Evolutionary conservation across 1,140 invertebrate species (phyloP).

Genomic region (Meloidogyne exigua): DNA sequence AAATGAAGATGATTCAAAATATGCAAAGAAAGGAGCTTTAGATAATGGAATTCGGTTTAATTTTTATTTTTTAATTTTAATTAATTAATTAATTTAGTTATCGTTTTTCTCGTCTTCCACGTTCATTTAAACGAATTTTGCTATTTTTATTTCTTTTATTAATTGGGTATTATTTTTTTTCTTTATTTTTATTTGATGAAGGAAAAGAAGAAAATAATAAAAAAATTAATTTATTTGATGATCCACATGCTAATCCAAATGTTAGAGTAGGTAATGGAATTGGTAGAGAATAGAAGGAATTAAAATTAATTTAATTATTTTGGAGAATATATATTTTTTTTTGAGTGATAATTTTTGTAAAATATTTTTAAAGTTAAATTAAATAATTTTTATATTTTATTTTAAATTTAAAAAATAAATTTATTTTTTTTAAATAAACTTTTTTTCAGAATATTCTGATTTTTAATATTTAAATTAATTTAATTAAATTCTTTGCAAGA

Average conservation of each 20-base stretch:
- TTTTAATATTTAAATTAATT: too few relatives aligned
- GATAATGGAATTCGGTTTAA: slow-evolving; percentile 10
- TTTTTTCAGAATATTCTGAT: too few relatives aligned
- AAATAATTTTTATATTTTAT: too few relatives aligned
- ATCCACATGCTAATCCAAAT: slow-evolving; percentile 62
- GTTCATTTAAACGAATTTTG: slow-evolving; percentile 38
- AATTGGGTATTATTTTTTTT: slow-evolving; percentile 40
- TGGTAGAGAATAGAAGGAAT: too few relatives aligned
- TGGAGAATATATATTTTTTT: too few relatives aligned
- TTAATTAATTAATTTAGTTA: slow-evolving; percentile 16
- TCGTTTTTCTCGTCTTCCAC: slow-evolving; percentile 41
- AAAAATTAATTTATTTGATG: slow-evolving; percentile 48
- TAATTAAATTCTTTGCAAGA: too few relatives aligned
- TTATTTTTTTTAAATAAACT: too few relatives aligned
- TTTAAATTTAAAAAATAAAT: too few relatives aligned
- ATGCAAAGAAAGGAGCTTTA: slow-evolving; percentile 11
- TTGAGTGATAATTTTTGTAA: too few relatives aligned
- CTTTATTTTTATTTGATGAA: slow-evolving; percentile 12
- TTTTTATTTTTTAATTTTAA: slow-evolving; percentile 3
- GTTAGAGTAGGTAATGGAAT: slow-evolving; percentile 45
- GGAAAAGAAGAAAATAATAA: slow-evolving; percentile 9
- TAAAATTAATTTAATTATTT: too few relatives aligned
- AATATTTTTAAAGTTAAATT: too few relatives aligned
- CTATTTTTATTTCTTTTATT: slow-evolving; percentile 39
- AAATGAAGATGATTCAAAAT: slow-evolving; percentile 32